A percentile compares a stretch with the other conserved stretches of the same genome.
phyloP scores from a whole-genome alignment of 2,113 vertebrate genomes.

The Zosterops pallidus region DNA sequence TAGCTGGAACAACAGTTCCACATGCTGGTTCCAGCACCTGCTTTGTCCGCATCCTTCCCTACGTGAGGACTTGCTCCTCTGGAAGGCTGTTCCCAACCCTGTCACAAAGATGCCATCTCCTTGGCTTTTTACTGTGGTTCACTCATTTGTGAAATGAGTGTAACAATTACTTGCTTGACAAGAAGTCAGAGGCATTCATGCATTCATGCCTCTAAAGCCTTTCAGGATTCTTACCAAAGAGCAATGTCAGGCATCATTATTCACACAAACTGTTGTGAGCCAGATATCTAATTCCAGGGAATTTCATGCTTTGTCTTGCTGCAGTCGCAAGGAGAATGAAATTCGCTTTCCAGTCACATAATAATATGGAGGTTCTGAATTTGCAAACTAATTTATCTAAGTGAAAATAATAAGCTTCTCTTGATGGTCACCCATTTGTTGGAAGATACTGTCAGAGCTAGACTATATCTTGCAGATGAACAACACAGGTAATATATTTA shows the following conservation, averaged over 20 bases:
- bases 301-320: background rate
- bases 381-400: background rate
- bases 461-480: background rate
- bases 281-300: background rate
- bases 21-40: background rate
- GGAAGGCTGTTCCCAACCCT: background rate
- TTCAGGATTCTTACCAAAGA: background rate
- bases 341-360: background rate
- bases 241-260: background rate
- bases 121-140: background rate
- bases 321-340: background rate
- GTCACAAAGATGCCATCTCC: background rate
- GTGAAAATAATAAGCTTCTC: background rate
- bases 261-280: slow-evolving; percentile 16
- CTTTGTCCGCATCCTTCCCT: background rate
- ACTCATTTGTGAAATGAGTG: background rate
- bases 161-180: background rate
- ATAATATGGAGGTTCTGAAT: background rate
- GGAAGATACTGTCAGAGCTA: background rate
- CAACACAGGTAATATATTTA: background rate
- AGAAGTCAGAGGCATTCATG: background rate
- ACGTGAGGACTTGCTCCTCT: background rate
- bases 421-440: background rate
- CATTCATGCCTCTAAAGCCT: background rate
- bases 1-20: background rate